A percentile compares a stretch with the other conserved stretches of the same genome.
Conservation (phyloP, 2,888 invertebrate genomes). For the Meta bourneti region DNA sequence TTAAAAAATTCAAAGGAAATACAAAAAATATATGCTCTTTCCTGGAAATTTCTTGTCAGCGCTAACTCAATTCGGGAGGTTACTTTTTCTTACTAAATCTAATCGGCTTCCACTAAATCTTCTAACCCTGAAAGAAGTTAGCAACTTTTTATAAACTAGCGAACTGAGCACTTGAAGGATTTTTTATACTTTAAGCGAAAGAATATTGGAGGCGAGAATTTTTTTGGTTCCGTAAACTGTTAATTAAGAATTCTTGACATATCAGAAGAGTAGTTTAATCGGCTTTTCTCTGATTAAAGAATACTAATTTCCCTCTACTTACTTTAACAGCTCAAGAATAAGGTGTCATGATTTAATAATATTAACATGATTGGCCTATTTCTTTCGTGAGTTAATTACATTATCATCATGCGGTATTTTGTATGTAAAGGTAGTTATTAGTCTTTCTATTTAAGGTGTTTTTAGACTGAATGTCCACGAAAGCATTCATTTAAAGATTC, state of each 20-base stretch:
- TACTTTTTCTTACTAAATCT: conserved; percentile 2
- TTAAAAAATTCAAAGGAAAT: background rate
- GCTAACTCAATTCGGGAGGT: conserved; percentile 14
- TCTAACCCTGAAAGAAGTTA: background rate
- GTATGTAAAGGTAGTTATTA: background rate
- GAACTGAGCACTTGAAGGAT: background rate
- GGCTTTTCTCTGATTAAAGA: conserved; percentile 36
- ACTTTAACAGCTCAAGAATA: background rate
- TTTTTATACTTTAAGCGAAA: background rate
- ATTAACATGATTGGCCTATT: background rate
- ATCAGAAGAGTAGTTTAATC: conserved; percentile 28
- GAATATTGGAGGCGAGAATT: background rate
- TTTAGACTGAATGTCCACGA: too few relatives aligned
- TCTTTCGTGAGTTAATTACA: background rate
- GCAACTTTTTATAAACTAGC: background rate
- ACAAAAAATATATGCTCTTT: background rate
- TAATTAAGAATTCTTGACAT: conserved; percentile 43
- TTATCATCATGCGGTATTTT: background rate
- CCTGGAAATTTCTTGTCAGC: background rate
- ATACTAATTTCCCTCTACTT: conserved; percentile 15
- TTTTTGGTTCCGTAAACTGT: conserved; percentile 6
- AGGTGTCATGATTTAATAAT: conserved; percentile 1
- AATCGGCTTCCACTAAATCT: conserved; percentile 42
- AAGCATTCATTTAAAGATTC: too few relatives aligned
- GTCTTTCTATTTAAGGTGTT: too few relatives aligned